phyloP scores from a whole-genome alignment of 2,888 invertebrate species.

The Hypercompe scribonia region DNA sequence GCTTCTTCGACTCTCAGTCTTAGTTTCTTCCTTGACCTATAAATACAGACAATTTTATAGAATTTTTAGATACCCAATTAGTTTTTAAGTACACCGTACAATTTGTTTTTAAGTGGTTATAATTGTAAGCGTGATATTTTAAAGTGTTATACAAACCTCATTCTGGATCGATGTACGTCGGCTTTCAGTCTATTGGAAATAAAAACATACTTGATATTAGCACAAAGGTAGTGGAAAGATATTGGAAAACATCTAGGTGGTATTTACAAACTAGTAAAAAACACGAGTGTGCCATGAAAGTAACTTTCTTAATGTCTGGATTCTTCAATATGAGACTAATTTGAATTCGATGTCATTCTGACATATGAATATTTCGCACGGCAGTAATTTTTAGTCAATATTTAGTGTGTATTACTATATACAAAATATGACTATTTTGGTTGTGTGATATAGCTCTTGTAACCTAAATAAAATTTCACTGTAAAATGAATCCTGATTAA shows the following conservation, averaged over 20 bases:
- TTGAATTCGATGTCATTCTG: neutral
- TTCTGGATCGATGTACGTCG: slow-evolving; percentile 75
- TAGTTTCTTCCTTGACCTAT: slow-evolving; percentile 71
- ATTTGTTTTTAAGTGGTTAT: neutral
- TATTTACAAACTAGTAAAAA: slow-evolving; percentile 19
- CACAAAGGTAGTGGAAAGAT: slow-evolving; percentile 41
- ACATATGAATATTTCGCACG: neutral
- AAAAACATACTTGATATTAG: slow-evolving; percentile 54
- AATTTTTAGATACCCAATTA: neutral
- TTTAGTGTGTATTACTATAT: neutral
- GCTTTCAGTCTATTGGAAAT: slow-evolving; percentile 74
- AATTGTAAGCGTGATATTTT: neutral
- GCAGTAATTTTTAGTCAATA: neutral
- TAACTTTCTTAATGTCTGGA: neutral
- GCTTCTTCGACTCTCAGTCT: slow-evolving; percentile 76
- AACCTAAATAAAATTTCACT: neutral
- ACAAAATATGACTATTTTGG: neutral
- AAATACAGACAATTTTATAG: slow-evolving; percentile 11
- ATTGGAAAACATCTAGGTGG: slow-evolving; percentile 23
- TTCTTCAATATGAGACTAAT: neutral
- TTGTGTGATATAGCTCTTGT: neutral
- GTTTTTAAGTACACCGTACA: no score
- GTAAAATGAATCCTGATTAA: neutral
- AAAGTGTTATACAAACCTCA: slow-evolving; percentile 67
- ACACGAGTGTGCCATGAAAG: neutral